These are phyloP conservation scores for Magallana nippona DNA, from an alignment of 2,888 invertebrate genomes.

Conservation along the genomic window DNA sequence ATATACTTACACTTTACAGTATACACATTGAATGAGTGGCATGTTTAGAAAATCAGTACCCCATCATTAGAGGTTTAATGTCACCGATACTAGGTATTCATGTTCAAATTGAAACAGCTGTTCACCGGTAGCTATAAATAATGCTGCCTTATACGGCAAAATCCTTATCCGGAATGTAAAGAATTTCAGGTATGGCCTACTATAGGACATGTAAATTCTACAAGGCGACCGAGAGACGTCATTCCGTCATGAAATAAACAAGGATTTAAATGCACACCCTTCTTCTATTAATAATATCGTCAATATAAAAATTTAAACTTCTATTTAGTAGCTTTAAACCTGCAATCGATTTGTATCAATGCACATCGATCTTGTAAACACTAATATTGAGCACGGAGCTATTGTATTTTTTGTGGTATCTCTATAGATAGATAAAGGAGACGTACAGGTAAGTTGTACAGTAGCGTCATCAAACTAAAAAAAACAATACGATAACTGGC, in stretches of 20 bases:
- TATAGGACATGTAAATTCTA: background rate
- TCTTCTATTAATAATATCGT: constrained; percentile 8
- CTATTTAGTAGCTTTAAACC: constrained; percentile 5
- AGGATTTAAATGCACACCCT: constrained; percentile 22
- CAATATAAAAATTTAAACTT: background rate
- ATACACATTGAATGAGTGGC: background rate
- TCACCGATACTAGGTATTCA: background rate
- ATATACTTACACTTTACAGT: background rate
- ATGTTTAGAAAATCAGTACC: background rate
- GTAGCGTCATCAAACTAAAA: constrained; percentile 12
- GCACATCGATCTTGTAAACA: constrained; percentile 12
- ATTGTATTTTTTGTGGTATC: background rate
- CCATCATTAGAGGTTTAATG: background rate
- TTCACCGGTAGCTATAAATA: constrained; percentile 4
- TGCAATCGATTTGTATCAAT: background rate
- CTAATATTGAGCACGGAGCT: background rate
- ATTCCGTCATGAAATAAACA: constrained; percentile 13
- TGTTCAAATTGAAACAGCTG: constrained; percentile 7
- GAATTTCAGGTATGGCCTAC: background rate
- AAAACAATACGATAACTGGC: background rate
- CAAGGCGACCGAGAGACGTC: background rate
- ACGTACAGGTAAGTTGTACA: background rate
- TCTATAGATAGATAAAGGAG: background rate
- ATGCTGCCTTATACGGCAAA: constrained; percentile 7
- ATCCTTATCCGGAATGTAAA: constrained; percentile 14